A percentile compares a stretch with the other conserved stretches of the same genome.
phyloP scores from a whole-genome alignment of 2,797 vertebrate species.

The Gymnocypris eckloni region DNA sequence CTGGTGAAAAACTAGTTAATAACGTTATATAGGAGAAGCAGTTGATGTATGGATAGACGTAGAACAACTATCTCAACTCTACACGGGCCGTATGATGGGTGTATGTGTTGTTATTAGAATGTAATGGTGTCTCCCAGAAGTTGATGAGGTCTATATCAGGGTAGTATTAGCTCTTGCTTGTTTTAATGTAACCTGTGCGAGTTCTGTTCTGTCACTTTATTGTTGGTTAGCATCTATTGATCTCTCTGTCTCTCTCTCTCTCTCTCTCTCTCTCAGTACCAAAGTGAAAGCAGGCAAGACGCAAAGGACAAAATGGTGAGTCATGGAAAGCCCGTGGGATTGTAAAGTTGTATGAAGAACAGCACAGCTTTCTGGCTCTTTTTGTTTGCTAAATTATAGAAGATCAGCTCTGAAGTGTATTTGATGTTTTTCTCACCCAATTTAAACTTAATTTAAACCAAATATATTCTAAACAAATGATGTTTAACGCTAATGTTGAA shows the following conservation, averaged over 20 bases:
- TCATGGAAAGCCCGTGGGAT: slow-evolving; percentile 10
- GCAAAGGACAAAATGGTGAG: slow-evolving; percentile 93
- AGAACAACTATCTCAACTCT: too few species aligned
- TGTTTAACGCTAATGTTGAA: background rate
- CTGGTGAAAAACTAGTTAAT: background rate
- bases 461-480: background rate
- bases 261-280: slow-evolving; percentile 78
- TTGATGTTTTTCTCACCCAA: background rate
- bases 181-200: slow-evolving; percentile 10
- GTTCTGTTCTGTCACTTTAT: slow-evolving; percentile 22
- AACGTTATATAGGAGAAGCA: background rate
- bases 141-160: background rate
- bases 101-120: slow-evolving; percentile 3
- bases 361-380: background rate
- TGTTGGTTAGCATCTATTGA: slow-evolving; percentile 48
- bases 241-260: slow-evolving; percentile 29
- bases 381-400: background rate
- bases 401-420: background rate
- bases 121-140: slow-evolving; percentile 13
- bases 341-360: slow-evolving; percentile 34
- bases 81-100: too few species aligned
- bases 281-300: slow-evolving; percentile 84
- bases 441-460: background rate
- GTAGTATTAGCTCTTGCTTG: background rate
- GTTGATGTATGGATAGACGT: background rate